phyloP scores from a whole-genome alignment of 2,888 invertebrate species.

The Serripes groenlandicus region DNA sequence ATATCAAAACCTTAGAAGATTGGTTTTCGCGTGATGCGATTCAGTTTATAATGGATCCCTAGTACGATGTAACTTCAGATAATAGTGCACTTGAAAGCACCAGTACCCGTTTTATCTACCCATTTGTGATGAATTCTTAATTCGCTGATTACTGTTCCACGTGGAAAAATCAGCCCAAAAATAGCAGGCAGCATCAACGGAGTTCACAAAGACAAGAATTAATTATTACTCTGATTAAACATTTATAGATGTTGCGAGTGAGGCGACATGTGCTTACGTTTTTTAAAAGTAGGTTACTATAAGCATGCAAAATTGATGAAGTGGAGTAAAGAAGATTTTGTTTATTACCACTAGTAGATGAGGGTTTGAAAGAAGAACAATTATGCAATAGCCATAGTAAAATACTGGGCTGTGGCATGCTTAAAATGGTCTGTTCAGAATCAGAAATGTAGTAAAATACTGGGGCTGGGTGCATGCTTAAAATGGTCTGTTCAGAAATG shows the following conservation, averaged over 20 bases:
- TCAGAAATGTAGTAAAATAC: too few species aligned
- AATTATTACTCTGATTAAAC: slow-evolving; percentile 27
- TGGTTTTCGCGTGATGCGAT: too few species aligned
- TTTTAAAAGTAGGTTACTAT: slow-evolving; percentile 27
- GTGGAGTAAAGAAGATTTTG: slow-evolving; percentile 5
- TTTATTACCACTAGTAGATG: slow-evolving; percentile 8
- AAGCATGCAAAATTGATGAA: slow-evolving; percentile 14
- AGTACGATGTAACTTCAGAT: slow-evolving; percentile 19
- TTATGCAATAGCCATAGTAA: slow-evolving; percentile 11
- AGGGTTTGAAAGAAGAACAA: slow-evolving; percentile 12
- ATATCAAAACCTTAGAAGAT: too few species aligned
- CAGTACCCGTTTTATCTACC: slow-evolving; percentile 5
- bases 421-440: too few species aligned
- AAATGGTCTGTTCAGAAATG: too few species aligned
- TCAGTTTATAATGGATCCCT: too few species aligned
- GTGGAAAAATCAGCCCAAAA: slow-evolving; percentile 16
- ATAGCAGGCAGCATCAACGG: neutral
- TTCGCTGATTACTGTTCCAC: neutral
- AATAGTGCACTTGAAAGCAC: slow-evolving; percentile 19
- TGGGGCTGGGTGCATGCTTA: too few species aligned
- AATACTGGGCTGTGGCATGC: too few species aligned
- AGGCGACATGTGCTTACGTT: slow-evolving; percentile 20
- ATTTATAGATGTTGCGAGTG: slow-evolving; percentile 4
- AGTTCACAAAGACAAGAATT: slow-evolving; percentile 14
- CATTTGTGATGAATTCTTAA: slow-evolving; percentile 14